Evolutionary conservation across 2,113 vertebrate genomes (phyloP), one percentile per base, ranked within the genome.

Genomic region (Crotalus helleri): DNA sequence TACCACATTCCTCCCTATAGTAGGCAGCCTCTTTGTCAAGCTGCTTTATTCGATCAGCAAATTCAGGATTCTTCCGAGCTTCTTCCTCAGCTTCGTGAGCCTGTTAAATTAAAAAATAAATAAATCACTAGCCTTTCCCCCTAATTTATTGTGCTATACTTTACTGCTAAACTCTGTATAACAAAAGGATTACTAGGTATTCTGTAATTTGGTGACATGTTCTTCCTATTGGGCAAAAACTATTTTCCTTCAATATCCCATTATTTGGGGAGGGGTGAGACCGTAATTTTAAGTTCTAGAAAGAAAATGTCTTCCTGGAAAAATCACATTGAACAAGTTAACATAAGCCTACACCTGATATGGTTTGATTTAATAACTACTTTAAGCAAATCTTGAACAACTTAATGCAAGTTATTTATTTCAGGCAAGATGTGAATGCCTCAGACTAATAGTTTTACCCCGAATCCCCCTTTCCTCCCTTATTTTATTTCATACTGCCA

Each of bases 11-110:
- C 39, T 99, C 99, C 86, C 98, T 98, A 96, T 99, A 98, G 94
- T 98, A 98, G 0, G 97, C 98, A 9, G 99, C 98, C 93, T 99
- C 99, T 94, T 99, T 98, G 96, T 99, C 99, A 74, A 99, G 98
- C 88, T 98, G 98, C 90, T 98, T 98, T 90, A 99, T 97, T 87
- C 98, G 98, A 95, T 99, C 99, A 92, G 98, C 97, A 95, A 99
- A 98, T 95, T 99, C 99, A 0, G 98, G 98, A 96, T 98, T 98
- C 96, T 98, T 98, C 69, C 98, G 97, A 93, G 97, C 97, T 44
- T 98, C 97, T 92, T 99, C 98, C 94, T 99, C 98, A 88, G 97
- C 97, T 95, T 98, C 98, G 92, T 98, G 98, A 91, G 98, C 98
- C 99, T 93, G 96, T 94, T 95, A 96, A 95, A 61, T 97, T 69